Evolutionary conservation across 2,113 vertebrate genomes (phyloP).

Genomic region (Siniperca chuatsi): DNA sequence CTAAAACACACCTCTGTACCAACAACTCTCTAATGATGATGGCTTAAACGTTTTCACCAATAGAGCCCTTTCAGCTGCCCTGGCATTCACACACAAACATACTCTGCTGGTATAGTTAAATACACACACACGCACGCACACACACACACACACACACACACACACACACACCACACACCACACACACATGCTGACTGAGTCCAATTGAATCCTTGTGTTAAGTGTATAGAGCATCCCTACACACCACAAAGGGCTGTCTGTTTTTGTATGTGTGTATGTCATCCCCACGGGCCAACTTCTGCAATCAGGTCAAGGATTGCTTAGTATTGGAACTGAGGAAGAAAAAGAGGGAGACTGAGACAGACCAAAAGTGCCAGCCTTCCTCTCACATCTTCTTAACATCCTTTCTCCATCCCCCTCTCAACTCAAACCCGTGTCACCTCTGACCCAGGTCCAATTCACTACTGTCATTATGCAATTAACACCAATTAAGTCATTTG

Average conservation of each 20-base stretch:
- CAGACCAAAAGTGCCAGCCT: slow-evolving; percentile 36
- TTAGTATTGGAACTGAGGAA: slow-evolving; percentile 75
- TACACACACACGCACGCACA: slow-evolving; percentile 49
- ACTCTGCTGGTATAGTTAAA: slow-evolving; percentile 51
- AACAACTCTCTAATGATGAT: slow-evolving; percentile 91
- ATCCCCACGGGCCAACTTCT: slow-evolving; percentile 74
- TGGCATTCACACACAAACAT: slow-evolving; percentile 63
- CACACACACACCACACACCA: not conserved
- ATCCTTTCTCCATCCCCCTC: slow-evolving; percentile 74
- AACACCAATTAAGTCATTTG: slow-evolving; percentile 98
- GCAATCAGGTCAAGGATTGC: slow-evolving; percentile 89
- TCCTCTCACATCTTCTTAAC: slow-evolving; percentile 72
- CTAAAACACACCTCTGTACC: slow-evolving; percentile 90
- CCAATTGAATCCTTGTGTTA: slow-evolving; percentile 88
- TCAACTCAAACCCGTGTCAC: slow-evolving; percentile 87
- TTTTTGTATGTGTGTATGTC: slow-evolving; percentile 70
- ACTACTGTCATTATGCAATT: slow-evolving; percentile 96
- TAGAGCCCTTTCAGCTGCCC: slow-evolving; percentile 85
- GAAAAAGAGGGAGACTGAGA: slow-evolving; percentile 45
- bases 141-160: slow-evolving; percentile 44
- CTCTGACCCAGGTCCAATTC: slow-evolving; percentile 92
- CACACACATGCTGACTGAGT: slow-evolving; percentile 79
- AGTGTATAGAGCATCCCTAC: slow-evolving; percentile 79
- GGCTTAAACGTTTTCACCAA: slow-evolving; percentile 90
- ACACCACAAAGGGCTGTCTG: slow-evolving; percentile 88